Percentiles rank a stretch among this genome's conserved stretches.
These are phyloP conservation scores for Phyllotreta cruciferae DNA, from an alignment of 2,888 invertebrate species.

Conservation along the genomic window DNA sequence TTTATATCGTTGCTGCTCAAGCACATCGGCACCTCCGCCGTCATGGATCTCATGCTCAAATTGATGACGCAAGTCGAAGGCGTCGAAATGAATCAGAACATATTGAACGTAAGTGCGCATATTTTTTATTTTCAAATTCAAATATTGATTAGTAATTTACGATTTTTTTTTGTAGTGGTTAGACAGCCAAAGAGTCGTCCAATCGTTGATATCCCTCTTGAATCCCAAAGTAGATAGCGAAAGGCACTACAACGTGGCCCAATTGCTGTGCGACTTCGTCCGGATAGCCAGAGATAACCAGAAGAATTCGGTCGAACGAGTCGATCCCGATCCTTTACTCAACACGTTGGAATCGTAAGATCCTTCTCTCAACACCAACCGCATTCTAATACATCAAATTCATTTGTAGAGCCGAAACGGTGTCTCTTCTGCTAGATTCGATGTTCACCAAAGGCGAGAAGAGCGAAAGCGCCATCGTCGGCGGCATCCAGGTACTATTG, in stretches of 20 bases:
- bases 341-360: constrained; percentile 77
- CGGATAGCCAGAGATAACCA: constrained; percentile 68
- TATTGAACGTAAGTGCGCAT: constrained; percentile 68
- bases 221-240: constrained; percentile 73
- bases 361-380: too few species aligned
- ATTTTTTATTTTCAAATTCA: constrained; percentile 9
- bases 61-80: constrained; percentile 85
- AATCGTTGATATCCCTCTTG: constrained; percentile 74
- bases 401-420: constrained; percentile 63
- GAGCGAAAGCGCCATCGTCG: constrained; percentile 75
- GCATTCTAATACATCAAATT: too few species aligned
- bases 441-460: constrained; percentile 75
- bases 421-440: constrained; percentile 70
- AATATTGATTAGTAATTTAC: neutral
- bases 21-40: constrained; percentile 92
- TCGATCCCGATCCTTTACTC: constrained; percentile 76
- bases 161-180: constrained; percentile 76
- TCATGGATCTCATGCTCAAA: constrained; percentile 90
- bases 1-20: constrained; percentile 87
- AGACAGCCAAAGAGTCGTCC: constrained; percentile 85
- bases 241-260: constrained; percentile 86
- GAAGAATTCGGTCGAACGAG: constrained; percentile 66
- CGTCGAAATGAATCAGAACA: constrained; percentile 72
- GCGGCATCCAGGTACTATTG: constrained; percentile 81
- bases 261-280: constrained; percentile 87